Evolutionary conservation across 2,888 invertebrate genomes (phyloP).

Genomic region (Galerucella nymphaeae): DNA sequence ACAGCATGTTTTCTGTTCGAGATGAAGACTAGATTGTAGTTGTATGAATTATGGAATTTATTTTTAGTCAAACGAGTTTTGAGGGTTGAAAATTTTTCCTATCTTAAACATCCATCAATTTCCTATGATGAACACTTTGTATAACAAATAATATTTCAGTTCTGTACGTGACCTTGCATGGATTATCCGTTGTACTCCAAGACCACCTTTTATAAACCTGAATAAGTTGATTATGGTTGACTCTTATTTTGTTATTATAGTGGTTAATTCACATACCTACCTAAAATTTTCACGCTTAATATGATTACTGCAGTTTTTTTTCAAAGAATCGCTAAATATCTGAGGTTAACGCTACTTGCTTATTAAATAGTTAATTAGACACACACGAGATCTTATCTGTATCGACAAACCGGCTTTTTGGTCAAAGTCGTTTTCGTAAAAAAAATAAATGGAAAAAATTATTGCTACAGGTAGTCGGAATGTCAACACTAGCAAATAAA

Average conservation of each 20-base stretch:
- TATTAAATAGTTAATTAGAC: constrained; percentile 10
- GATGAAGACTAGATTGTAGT: too few species aligned
- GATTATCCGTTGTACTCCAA: too few species aligned
- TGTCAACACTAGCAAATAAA: constrained; percentile 8
- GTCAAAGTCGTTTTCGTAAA: background rate
- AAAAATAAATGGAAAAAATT: background rate
- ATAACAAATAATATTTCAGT: too few species aligned
- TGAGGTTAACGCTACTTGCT: background rate
- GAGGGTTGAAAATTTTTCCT: too few species aligned
- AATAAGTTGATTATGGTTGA: too few species aligned
- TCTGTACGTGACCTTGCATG: too few species aligned
- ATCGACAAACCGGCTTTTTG: background rate
- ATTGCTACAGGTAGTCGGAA: constrained; percentile 5
- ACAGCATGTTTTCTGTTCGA: background rate
- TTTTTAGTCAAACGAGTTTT: too few species aligned
- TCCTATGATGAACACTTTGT: too few species aligned
- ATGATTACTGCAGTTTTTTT: background rate
- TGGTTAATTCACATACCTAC: background rate
- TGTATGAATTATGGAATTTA: too few species aligned
- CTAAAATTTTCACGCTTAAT: background rate
- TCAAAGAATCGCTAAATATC: background rate
- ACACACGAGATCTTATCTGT: background rate
- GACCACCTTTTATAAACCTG: too few species aligned
- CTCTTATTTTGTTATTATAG: too few species aligned
- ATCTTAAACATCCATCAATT: too few species aligned